A percentile compares a stretch with the other conserved stretches of the same genome.
Conservation (phyloP, 2,113 vertebrate species). For the Psettodes erumei region DNA sequence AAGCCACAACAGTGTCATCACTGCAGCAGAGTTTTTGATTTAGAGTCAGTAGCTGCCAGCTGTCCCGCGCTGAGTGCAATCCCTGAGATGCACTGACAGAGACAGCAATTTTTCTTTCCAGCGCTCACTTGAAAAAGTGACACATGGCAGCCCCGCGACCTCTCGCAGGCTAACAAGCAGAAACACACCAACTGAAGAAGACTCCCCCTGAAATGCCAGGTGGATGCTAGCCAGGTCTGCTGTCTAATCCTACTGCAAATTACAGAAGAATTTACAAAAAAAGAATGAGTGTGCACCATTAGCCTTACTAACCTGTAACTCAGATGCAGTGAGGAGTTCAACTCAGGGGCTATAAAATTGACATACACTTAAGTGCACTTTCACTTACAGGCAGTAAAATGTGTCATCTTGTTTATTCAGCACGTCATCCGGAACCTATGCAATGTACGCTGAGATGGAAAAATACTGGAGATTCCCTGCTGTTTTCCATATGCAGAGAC, state of each 20-base stretch:
- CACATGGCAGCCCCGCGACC: conserved; percentile 48
- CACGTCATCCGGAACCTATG: conserved; percentile 9
- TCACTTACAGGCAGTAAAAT: conserved; percentile 23
- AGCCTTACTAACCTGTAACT: conserved; percentile 1
- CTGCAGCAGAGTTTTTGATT: conserved; percentile 65
- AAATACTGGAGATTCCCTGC: conserved; percentile 13
- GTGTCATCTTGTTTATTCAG: conserved; percentile 16
- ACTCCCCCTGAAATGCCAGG: conserved; percentile 19
- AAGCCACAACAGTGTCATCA: conserved; percentile 15
- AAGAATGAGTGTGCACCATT: background rate
- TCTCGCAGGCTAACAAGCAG: conserved; percentile 27
- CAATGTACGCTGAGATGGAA: conserved; percentile 3
- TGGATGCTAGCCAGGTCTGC: conserved; percentile 9
- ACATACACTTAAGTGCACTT: conserved; percentile 1
- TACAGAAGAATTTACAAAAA: conserved; percentile 9
- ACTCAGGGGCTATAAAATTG: background rate
- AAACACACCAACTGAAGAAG: conserved; percentile 20
- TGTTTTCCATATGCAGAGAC: conserved; percentile 41
- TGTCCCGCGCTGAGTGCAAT: conserved; percentile 46
- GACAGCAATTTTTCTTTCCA: conserved; percentile 44
- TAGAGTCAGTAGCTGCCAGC: conserved; percentile 46
- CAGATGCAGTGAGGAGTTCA: conserved; percentile 20
- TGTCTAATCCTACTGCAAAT: conserved; percentile 24
- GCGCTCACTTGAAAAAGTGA: conserved; percentile 40
- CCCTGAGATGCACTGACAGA: conserved; percentile 29